A percentile compares a stretch with the other conserved stretches of the same genome.
Conservation (phyloP, 2,113 vertebrate genomes). For the Otis tarda region DNA sequence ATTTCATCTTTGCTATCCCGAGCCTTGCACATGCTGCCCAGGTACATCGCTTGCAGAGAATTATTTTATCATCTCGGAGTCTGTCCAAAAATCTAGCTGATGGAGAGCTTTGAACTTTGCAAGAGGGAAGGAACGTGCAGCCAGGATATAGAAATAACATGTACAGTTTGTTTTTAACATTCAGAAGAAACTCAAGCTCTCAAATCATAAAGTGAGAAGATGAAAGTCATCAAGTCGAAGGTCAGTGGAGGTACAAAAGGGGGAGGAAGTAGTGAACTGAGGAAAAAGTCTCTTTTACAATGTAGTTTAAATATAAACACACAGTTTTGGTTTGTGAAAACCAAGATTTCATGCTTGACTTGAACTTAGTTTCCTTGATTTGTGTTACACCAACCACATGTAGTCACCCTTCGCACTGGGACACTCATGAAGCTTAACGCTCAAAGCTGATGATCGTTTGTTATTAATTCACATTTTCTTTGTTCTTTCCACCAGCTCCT, state of each 20-base stretch:
- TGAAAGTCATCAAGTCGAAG: not conserved
- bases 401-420: not conserved
- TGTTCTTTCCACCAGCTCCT: conserved; percentile 50
- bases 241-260: not conserved
- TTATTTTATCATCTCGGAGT: not conserved
- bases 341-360: not conserved
- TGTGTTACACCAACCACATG: not conserved
- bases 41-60: not conserved
- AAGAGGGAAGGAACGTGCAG: not conserved
- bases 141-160: not conserved
- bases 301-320: not conserved
- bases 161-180: not conserved
- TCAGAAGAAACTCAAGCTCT: not conserved
- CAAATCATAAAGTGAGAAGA: not conserved
- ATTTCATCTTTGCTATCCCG: not conserved
- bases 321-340: conserved; percentile 8
- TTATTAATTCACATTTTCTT: conserved; percentile 20
- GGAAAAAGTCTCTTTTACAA: not conserved
- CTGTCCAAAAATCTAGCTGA: not conserved
- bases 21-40: not conserved
- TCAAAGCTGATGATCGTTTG: not conserved
- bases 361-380: not conserved
- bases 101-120: not conserved
- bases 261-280: not conserved
- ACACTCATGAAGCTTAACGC: not conserved